Conservation (phyloP, 2,113 vertebrate species). For the Picathartes gymnocephalus region DNA sequence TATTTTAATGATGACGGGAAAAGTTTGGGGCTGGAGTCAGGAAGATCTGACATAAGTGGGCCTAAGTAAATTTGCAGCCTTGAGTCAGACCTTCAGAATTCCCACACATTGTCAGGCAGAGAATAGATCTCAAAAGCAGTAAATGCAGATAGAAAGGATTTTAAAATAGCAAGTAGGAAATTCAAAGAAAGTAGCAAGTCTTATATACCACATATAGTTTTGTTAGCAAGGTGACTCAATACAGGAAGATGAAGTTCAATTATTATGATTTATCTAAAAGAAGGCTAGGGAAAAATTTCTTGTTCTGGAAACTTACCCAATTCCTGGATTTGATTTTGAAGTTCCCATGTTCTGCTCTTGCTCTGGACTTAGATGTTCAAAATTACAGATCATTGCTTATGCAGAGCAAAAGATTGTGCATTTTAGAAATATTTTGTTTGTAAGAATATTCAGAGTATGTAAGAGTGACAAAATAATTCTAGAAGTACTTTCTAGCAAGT, state of each 20-base stretch:
- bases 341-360: background rate
- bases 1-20: background rate
- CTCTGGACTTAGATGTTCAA: accelerated
- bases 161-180: constrained; percentile 2
- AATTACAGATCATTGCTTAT: accelerated
- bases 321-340: background rate
- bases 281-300: background rate
- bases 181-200: background rate
- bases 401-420: background rate
- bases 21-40: background rate
- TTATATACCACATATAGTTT: background rate
- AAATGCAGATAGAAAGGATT: background rate
- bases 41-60: background rate
- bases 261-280: background rate
- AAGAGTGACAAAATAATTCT: background rate
- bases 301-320: background rate
- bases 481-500: background rate
- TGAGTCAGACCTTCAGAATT: background rate
- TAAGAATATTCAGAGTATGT: background rate
- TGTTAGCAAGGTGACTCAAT: background rate
- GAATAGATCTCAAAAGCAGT: background rate
- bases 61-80: background rate
- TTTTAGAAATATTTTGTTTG: background rate
- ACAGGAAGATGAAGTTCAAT: background rate
- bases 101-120: background rate